These are phyloP conservation scores for Pyrrhopygopsis socrates DNA, from an alignment of 2,888 invertebrate species.

Conservation along the genomic window DNA sequence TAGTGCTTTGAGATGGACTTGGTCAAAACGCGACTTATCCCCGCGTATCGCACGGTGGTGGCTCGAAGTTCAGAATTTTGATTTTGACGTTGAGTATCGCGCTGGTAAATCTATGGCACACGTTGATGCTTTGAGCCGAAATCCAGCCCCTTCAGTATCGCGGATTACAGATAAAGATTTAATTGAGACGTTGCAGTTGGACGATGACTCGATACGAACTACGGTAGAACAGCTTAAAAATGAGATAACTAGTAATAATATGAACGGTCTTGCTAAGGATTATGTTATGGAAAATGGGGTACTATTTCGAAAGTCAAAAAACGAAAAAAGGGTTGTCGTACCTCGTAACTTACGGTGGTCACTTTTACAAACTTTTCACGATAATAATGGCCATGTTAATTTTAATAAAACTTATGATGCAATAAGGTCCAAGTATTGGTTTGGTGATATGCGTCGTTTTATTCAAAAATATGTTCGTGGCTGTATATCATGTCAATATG, in stretches of 20 bases:
- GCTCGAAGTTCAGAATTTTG: conserved; percentile 81
- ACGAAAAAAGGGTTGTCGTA: conserved; percentile 21
- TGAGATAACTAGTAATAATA: conserved; percentile 29
- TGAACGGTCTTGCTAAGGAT: conserved; percentile 34
- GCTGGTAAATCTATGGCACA: conserved; percentile 84
- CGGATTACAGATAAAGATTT: conserved; percentile 39
- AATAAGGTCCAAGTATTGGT: conserved; percentile 61
- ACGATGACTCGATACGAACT: not conserved
- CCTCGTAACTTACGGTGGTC: conserved; percentile 11
- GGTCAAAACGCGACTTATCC: conserved; percentile 79
- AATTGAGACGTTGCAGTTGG: conserved; percentile 35
- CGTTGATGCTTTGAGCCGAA: conserved; percentile 87
- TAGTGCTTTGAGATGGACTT: conserved; percentile 86
- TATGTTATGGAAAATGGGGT: conserved; percentile 46
- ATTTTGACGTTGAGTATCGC: conserved; percentile 77
- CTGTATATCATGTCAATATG: conserved; percentile 61
- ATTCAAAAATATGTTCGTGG: conserved; percentile 57
- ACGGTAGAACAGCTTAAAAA: not conserved
- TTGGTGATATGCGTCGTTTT: conserved; percentile 56
- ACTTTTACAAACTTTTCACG: conserved; percentile 21
- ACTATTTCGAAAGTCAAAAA: conserved; percentile 41
- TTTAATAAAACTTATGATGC: conserved; percentile 56
- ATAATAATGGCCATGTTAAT: conserved; percentile 58
- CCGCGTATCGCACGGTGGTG: conserved; percentile 86
- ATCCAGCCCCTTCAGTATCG: conserved; percentile 55